Evolutionary conservation across 2,797 vertebrate species (phyloP).

Genomic region (Dendrocincla tyrannina): DNA sequence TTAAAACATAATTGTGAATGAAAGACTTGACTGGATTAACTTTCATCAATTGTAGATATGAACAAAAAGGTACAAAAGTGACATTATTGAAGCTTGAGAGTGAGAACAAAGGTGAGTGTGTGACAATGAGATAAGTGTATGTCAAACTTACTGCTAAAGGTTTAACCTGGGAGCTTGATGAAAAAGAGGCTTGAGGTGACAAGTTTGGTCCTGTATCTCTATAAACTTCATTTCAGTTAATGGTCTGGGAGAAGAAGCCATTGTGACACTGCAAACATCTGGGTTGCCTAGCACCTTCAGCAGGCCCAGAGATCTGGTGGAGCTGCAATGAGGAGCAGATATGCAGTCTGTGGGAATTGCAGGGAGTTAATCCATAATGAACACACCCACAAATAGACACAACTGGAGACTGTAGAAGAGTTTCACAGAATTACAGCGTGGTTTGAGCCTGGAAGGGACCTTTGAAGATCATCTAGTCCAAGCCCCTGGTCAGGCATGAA

Average conservation of each 20-base stretch:
- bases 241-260: neutral
- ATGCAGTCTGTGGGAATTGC: neutral
- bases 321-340: neutral
- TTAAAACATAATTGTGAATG: neutral
- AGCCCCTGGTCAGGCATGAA: accelerated
- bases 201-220: neutral
- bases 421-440: neutral
- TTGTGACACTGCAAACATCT: neutral
- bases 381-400: no score
- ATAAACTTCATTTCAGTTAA: neutral
- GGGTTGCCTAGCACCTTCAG: neutral
- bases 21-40: neutral
- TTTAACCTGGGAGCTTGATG: neutral
- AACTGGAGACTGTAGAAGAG: neutral
- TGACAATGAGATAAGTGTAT: neutral
- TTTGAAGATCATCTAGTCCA: neutral
- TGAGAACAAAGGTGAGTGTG: neutral
- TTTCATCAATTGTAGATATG: neutral
- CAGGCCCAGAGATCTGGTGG: neutral
- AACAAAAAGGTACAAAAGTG: neutral
- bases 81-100: neutral
- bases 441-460: neutral
- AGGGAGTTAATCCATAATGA: neutral
- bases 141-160: neutral
- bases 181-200: neutral